Evolutionary conservation across 2,797 vertebrate species (phyloP), one percentile per base, ranked within the genome.

Genomic region (Sebastes taczanowskii): DNA sequence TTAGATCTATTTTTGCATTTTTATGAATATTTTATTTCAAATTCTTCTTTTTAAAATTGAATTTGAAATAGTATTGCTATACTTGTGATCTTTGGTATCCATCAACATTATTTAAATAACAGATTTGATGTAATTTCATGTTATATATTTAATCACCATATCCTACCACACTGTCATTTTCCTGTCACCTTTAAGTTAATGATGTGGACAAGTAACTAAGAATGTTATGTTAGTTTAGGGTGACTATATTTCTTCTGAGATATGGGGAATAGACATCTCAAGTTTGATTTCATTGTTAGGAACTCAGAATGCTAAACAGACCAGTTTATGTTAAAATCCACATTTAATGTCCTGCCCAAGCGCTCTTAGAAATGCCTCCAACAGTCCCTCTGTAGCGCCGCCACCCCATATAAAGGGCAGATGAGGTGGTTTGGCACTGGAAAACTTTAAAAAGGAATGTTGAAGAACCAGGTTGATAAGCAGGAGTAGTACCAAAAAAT

Each of bases 351-450:
- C 27, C 7, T 8, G 23, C 4, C 6, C 18, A 14, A 27, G 22
- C 22, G 0, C 22, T 42, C 38, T 46, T 27, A 0, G 22, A 13
- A 59, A 42, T 42, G 10, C 13, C 22, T 58, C 1, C 1, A 56
- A 56, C 9, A 18, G 42, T 46, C 29, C 29, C 29, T 30, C 42
- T 46, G 16, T 46, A 46, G 42, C 16, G 0, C 42, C 2, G 7
- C 42, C 42, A 46, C 42, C 1, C 16, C 16, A 20, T 46, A 20
- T 46, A 7, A 49, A 49, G 0, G 3, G 16, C 42, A 49, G 42
- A 49, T 49, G 18, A 49, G 16, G 42, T 46, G 42, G 42, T 46
- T 46, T 46, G 16, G 42, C 42, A 46, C 42, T 49, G 46, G 18
- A 4, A 49, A 20, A 49, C 1, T 49, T 3, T 2, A 49, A 49